Evolutionary conservation across 37 sponge, comb jelly and placozoan species (phyloP), one percentile per base, ranked within the genome.

Genomic region (Tethya wilhelma): DNA sequence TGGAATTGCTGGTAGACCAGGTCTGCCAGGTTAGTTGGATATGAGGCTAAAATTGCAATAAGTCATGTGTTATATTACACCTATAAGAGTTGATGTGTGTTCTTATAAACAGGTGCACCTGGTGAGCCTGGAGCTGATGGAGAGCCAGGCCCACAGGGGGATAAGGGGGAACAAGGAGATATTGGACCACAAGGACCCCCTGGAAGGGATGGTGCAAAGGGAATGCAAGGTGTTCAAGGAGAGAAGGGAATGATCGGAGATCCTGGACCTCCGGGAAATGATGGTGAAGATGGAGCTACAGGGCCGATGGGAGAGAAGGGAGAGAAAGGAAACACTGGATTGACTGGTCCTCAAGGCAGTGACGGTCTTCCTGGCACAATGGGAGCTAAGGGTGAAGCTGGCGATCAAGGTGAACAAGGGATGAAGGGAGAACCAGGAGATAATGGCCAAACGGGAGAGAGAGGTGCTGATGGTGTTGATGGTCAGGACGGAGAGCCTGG

Each of bases 1-100:
- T 40, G 75, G 75, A 38, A 1, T 59, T 8, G 26, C 57, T 38
- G 75, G 75, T 22, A 38, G 23, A 19, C 75, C 75, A 1, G 75
- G 75, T 5, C 44, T 49, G 2, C 75, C 75, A 36, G 75, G 75
- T 75, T 9, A 19, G 12, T n/a, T 59, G 20, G 17, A 30, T 59
- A 67, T 7, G 30, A 62, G 14, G 64, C 28, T 26, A 62, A 19
- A 62, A 11, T 28, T 62, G 19, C 8, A 62, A 62, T 49, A 20
- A 20, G 55, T n/a, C n/a, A n/a, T n/a, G n/a, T n/a, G n/a, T n/a
- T n/a, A n/a, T n/a, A 14, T 49, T 9, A 9, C 53, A 9, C 14
- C 9, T 14, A 49, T 49, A 49, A 14, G 14, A 19, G 9, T 49
- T 49, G 53, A 19, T 49, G 14, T 49, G 14, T 49, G 8, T 62